Conservation (phyloP, 2,113 vertebrate genomes). For the Chroicocephalus ridibundus region DNA sequence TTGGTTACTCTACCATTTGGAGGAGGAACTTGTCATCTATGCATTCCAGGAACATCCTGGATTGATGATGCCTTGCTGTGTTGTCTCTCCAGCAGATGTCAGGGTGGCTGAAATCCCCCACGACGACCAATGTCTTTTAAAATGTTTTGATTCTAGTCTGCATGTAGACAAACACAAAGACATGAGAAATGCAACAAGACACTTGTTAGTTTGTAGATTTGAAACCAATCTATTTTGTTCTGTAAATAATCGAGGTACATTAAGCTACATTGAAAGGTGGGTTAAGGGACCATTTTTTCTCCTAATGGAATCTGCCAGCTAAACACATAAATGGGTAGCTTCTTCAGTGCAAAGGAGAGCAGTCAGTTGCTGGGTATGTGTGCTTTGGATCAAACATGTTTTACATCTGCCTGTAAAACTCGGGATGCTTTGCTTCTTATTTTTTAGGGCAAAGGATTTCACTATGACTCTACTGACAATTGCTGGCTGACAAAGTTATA, state of each 20-base stretch:
- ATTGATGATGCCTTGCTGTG: no score
- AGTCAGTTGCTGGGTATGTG: neutral
- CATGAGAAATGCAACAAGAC: neutral
- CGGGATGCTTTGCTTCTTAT: neutral
- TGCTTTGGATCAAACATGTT: neutral
- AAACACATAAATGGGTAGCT: neutral
- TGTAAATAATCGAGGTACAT: neutral
- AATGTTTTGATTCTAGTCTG: neutral
- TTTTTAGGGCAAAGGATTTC: neutral
- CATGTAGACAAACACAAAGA: neutral
- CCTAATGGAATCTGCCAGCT: neutral
- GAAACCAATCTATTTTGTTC: neutral
- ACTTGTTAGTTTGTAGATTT: neutral
- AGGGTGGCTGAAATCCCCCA: no score
- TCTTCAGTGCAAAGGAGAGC: neutral
- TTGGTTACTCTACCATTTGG: no score
- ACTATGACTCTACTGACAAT: neutral
- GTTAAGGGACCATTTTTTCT: neutral
- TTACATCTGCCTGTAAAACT: neutral
- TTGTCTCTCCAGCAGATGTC: no score
- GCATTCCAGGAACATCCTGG: no score
- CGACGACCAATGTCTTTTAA: neutral
- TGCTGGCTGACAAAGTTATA: neutral
- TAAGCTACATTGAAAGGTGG: neutral
- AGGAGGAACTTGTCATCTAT: no score